Base-by-base conservation (phyloP, 2,113 vertebrate species). In the Phyllopteryx taeniolatus region DNA sequence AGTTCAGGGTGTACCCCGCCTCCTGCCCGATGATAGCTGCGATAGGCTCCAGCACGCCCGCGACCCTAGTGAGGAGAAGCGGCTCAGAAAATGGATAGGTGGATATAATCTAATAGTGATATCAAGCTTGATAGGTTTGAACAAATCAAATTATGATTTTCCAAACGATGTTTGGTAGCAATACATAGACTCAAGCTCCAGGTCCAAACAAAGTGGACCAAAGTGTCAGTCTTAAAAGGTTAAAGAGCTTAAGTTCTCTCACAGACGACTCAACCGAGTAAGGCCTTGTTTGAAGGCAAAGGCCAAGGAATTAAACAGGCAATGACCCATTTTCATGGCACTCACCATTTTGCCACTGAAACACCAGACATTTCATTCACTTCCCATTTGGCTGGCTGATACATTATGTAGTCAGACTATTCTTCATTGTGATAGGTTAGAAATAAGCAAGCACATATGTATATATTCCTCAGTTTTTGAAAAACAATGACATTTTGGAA, bases 251-350 rank as follows among this genome's bases (percentile, higher is more conserved):
- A 76, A 42, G 35, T 13, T 56, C 44, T 27, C 64, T 22, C 49
- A 68, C 68, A 49, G 63, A 77, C 43, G 68, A 72, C 71, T 79
- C 66, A 49, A 66, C 35, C 54, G 47, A 44, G 67, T 43, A 10
- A 57, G 39, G 39, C 54, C 47, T 27, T 7, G 69, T 77, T 59
- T 79, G 39, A 81, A 76, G 79, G 74, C 76, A 79, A 67, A 69
- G 42, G 61, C 61, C 61, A 8, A 6, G 71, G 79, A 77, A 73
- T 76, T 76, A 74, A 77, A 78, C 14, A 20, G 39, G 44, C 73
- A 68, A 7, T 81, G 83, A 81, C 76, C 83, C 68, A 81, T 74
- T 79, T 85, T 71, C 64, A n/a, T 60, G 31, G 57, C 31, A 17
- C 27, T 33, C 2, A 12, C 57, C 10, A 60, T 60, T 33, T 60